Evolutionary conservation across 2,797 vertebrate genomes (phyloP), one percentile per base, ranked within the genome.

Genomic region (Martes flavigula): DNA sequence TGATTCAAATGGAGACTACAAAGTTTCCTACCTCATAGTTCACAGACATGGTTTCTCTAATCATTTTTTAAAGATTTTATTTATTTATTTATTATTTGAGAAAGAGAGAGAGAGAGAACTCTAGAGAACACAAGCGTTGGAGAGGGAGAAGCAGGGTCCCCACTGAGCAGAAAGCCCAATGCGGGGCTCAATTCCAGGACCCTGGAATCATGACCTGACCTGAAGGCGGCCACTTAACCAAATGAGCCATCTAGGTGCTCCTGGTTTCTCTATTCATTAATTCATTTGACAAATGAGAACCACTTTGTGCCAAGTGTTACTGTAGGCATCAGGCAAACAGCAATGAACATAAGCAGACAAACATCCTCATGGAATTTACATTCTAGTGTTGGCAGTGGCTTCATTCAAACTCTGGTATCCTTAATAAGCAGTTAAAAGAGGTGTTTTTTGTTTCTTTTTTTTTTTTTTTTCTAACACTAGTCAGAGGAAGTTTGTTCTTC

Each of bases 221-320:
- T n/a, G 14, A 66, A 66, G 30, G 62, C 15, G 3, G 32, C 30
- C 15, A 18, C 62, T 66, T 66, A 66, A 66, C 62, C 32, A 8
- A n/a, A 32, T 66, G 62, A 66, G 7, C 32, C 62, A 66, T 30
- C 62, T 30, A 66, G 32, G 15, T 3, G 2, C 62, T 15, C 62
- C 32, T 5, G 30, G 27, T 70, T 82, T 89, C 79, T 93, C 75
- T 95, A 96, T 78, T 90, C 48, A 81, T 54, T 62, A 68, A 77
- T 93, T 90, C 43, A 77, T 68, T 70, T 70, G 72, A 94, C 70
- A 97, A 92, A 94, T 32, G 40, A 96, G 77, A 93, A 64, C 23
- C 11, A 46, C 73, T 58, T 5, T 73, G 46, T 79, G 75, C 27
- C 48, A 46, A 72, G 25, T 18, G 83, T 91, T 78, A 81, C 56